Base-by-base conservation (phyloP, 2,113 vertebrate genomes). In the Hemiscyllium ocellatum region DNA sequence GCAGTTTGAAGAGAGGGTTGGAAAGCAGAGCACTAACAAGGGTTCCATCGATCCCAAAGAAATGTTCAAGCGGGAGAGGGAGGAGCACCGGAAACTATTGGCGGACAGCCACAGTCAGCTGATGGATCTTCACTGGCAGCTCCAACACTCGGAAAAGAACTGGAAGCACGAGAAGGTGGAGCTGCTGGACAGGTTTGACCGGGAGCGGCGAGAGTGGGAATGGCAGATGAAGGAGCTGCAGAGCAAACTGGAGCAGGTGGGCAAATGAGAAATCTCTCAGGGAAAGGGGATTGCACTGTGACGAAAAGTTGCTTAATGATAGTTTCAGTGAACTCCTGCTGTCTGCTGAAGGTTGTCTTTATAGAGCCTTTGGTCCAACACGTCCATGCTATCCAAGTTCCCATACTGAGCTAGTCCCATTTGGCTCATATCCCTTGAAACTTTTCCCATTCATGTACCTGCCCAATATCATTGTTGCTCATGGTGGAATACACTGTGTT, bases 51-150 rank as follows among this genome's bases (percentile, higher is more conserved):
- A 98, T 65, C 95, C 96, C 96, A 98, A 97, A 83, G 97, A 96
- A 37, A 96, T 96, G 52, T 96, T 98, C 26, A 97, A 97, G 96
- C 97, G 96, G 96, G 99, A 99, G 97, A 97, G 98, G 1, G 98
- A 99, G 96, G 98, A 98, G 85, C 98, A 99, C 96, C 98, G 97
- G 97, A 98, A 98, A 61, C 98, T 99, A 89, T 97, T 99, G 94
- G 98, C 99, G 0, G 98, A 99, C 95, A 99, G 98, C 96, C 99
- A 99, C 56, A 96, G 97, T 87, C 96, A 98, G 95, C 98, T 98
- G 50, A 97, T 99, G 98, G 98, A 99, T 96, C 98, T 99, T 52
- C 98, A 98, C 96, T 98, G 99, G 98, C 98, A 98, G 97, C 98
- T 99, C 95, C 98, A 98, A 96, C 98, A 98, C 95, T 98, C 97